phyloP scores from a whole-genome alignment of 2,888 invertebrate genomes.

The Himalopsyche kuldschensis region DNA sequence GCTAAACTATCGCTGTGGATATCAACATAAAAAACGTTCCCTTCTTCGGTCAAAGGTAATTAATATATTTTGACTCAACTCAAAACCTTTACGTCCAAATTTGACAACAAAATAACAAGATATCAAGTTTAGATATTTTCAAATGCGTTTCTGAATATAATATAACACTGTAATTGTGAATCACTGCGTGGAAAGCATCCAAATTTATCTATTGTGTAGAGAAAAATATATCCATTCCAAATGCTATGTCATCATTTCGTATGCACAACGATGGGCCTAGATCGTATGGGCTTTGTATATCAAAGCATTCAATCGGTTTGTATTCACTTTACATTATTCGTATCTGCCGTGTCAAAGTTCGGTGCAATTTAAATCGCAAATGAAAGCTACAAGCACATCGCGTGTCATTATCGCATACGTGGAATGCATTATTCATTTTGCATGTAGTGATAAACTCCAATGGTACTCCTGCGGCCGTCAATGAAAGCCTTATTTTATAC shows the following conservation, averaged over 20 bases:
- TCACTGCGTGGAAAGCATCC: too few species aligned
- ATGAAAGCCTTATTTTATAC: background rate
- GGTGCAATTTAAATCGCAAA: constrained; percentile 6
- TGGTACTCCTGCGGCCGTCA: background rate
- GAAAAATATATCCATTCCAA: background rate
- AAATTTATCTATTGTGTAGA: background rate
- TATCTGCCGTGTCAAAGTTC: constrained; percentile 2
- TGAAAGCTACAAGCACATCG: constrained; percentile 1
- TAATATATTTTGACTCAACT: too few species aligned
- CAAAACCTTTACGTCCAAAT: too few species aligned
- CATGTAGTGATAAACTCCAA: background rate
- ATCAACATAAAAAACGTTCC: too few species aligned
- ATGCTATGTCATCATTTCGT: background rate
- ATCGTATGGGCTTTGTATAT: background rate
- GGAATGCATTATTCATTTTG: background rate
- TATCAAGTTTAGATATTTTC: too few species aligned
- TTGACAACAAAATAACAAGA: too few species aligned
- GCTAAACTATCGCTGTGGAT: too few species aligned
- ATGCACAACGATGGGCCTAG: background rate
- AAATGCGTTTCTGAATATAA: too few species aligned
- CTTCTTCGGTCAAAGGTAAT: too few species aligned
- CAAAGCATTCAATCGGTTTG: background rate
- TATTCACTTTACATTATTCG: background rate
- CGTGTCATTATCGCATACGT: background rate
- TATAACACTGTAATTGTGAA: too few species aligned